Conservation (phyloP, 2,113 vertebrate genomes). For the Nipponia nippon region DNA sequence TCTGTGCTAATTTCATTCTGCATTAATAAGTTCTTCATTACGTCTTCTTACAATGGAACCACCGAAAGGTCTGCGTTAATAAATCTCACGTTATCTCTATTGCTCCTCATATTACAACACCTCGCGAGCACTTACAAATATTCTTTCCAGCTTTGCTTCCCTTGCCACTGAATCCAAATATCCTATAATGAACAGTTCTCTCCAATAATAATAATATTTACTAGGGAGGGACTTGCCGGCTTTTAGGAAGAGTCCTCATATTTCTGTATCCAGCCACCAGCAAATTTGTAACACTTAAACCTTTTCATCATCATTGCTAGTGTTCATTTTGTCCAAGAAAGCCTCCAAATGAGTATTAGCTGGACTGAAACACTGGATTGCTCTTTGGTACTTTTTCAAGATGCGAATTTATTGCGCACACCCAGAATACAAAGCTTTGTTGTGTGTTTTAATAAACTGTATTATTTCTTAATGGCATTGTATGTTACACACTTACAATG, state of each 20-base stretch:
- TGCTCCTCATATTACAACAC: neutral
- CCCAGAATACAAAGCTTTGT: neutral
- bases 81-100: neutral
- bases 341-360: neutral
- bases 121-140: neutral
- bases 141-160: neutral
- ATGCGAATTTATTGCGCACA: neutral
- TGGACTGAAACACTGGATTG: neutral
- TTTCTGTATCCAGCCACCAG: neutral
- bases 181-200: neutral
- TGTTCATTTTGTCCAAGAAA: neutral
- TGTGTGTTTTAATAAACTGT: neutral
- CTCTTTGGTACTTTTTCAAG: neutral
- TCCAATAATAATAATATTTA: neutral
- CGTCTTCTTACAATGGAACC: neutral
- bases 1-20: neutral
- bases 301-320: neutral
- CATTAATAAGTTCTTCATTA: neutral
- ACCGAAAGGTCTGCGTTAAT: neutral
- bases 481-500: accelerated
- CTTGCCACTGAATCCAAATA: neutral
- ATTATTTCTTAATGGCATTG: neutral
- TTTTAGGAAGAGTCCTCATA: neutral
- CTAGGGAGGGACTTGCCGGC: neutral
- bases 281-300: neutral